Base-by-base conservation (phyloP, 1,140 invertebrate genomes). In the Drosophila pseudoobscura region DNA sequence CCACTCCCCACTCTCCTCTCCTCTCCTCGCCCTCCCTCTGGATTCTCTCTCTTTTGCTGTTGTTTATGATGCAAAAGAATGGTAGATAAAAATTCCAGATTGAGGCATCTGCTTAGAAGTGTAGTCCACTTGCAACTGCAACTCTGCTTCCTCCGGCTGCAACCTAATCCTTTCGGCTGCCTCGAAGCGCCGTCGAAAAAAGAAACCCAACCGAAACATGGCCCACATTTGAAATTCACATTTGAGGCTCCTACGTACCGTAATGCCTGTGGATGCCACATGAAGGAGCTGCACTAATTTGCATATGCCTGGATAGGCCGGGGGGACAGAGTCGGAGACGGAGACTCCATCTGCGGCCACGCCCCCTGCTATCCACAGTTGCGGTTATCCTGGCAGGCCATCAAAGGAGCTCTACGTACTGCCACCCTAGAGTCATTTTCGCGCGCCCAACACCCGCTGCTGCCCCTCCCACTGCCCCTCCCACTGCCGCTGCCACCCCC, bases 51-150 rank as follows among this genome's bases (percentile, higher is more conserved):
- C 26, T 15, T 51, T 31, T 58, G 56, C 29, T 58, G 52, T 74
- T 74, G 80, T 83, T 85, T 83, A 83, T 76, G 78, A 83, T 82
- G 74, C 73, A 82, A 59, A 83, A 80, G 80, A 85, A 83, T 80
- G 75, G 71, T 71, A 80, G 76, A 83, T 83, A 83, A 85, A 73
- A 83, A 80, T 64, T 55, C 76, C 65, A 83, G 76, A 74, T 75
- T 80, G 56, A 71, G 9, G 52, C 13, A 65, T 43, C 49, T 53
- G 35, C 35, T 39, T 39, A 39, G 35, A 13, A 39, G 35, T 39
- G 35, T 39, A 39, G 35, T 39, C 35, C 11, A 39, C 35, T 39
- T 39, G 35, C 35, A 39, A 39, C 63, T 45, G 59, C 64, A 31
- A 39, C 41, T 39, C 29, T 31, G 52, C 64, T 65, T 66, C 46